Base-by-base conservation (phyloP, 2,888 invertebrate species). In the Altica lythri region DNA sequence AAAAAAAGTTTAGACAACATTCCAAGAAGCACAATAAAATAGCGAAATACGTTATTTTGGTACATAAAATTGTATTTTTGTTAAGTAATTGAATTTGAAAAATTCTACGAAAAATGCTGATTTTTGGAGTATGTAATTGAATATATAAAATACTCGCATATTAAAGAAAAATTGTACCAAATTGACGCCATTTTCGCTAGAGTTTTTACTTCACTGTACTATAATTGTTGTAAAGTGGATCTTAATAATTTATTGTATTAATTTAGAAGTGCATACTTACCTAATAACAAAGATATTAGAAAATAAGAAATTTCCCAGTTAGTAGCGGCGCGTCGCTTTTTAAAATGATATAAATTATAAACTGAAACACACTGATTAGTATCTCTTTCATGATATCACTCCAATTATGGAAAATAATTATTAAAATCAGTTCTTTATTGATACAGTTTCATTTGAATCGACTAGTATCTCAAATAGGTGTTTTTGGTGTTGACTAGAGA, bases 1-100 rank as follows among this genome's bases (percentile, higher is more conserved):
- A 43, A 40, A 38, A 43, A 45, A 55, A 13, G 50, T 63, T 62
- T 65, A 59, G 64, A 61, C 61, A 49, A 65, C 62, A 64, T 64
- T 65, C 65, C 65, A 64, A 48, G 13, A 47, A 48, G 61, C 64
- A 63, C 64, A 63, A 56, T 45, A 50, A 42, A 27, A 34, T 2
- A 38, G 30, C 40, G 34, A 44, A 18, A 46, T 51, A 44, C 22
- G 37, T 43, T 14, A 18, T 48, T 53, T 47, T 22, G 34, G 4
- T 35, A 43, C 43, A 9, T 19, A 40, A 17, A 13, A 10, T 17
- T 4, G 19, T 25, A 30, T 38, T 6, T 12, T 25, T 35, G 12
- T 19, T 14, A n/a, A 35, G 34, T 16, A 9, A 27, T 5, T 12
- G 22, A 12, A 35, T 18, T 12, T 5, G 16, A 9, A 16, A 35